phyloP scores from a whole-genome alignment of 2,888 invertebrate species.

The Fissipunctia ypsillon region DNA sequence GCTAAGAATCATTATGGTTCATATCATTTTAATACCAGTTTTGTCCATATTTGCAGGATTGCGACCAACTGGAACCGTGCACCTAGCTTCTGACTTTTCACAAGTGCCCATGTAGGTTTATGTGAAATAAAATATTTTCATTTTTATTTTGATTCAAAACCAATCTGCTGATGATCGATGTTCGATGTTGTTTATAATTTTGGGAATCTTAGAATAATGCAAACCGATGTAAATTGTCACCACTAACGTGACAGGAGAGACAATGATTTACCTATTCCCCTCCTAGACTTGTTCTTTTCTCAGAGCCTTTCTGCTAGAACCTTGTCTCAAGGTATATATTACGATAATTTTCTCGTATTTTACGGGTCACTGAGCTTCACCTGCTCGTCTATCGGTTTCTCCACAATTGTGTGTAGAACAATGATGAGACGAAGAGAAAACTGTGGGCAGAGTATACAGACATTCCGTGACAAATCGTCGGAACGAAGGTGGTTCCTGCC shows the following conservation, averaged over 20 bases:
- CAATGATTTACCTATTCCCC: background rate
- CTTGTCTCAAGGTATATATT: background rate
- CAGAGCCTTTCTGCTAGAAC: background rate
- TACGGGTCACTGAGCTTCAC: slow-evolving; percentile 70
- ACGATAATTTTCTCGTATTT: slow-evolving; percentile 67
- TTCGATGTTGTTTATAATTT: background rate
- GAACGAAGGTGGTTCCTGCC: slow-evolving; percentile 84
- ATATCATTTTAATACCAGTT: background rate
- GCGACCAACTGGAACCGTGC: too few relatives aligned
- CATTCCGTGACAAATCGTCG: slow-evolving; percentile 78
- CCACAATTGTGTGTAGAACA: slow-evolving; percentile 74
- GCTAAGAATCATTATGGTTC: background rate
- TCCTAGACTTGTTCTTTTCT: background rate
- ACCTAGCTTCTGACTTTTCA: too few relatives aligned
- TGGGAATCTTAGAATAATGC: background rate
- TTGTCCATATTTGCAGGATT: background rate
- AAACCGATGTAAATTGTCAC: too few relatives aligned
- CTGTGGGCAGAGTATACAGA: slow-evolving; percentile 69
- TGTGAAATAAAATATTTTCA: too few relatives aligned
- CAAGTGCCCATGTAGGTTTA: too few relatives aligned
- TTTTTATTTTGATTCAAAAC: too few relatives aligned
- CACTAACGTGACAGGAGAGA: background rate
- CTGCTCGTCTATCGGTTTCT: slow-evolving; percentile 73
- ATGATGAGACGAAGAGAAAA: slow-evolving; percentile 70
- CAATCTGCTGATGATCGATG: too few relatives aligned